These are phyloP conservation scores for Diloba caeruleocephala DNA, from an alignment of 2,888 invertebrate species.

Conservation along the genomic window DNA sequence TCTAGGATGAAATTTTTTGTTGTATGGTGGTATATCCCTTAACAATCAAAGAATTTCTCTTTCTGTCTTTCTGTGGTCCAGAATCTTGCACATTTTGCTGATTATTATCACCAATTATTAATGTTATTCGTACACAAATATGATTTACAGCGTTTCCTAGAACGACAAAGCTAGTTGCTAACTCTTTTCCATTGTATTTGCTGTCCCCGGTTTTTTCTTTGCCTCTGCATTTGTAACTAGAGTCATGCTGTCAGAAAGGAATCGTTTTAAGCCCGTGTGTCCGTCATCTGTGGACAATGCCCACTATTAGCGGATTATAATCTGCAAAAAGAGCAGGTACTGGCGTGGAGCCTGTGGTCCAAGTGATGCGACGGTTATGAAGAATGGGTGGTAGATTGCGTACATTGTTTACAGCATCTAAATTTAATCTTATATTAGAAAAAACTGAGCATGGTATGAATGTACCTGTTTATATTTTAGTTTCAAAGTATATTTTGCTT, in stretches of 20 bases:
- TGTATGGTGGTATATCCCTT: too few species aligned
- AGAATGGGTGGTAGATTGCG: background rate
- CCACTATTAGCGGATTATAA: conserved; percentile 87
- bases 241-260: conserved; percentile 64
- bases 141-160: conserved; percentile 77
- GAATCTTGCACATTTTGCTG: conserved; percentile 50
- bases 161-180: conserved; percentile 68
- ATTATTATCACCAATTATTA: conserved; percentile 52
- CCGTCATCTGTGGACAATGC: conserved; percentile 85
- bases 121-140: conserved; percentile 75
- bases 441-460: background rate
- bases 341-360: conserved; percentile 51
- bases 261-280: conserved; percentile 71
- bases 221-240: conserved; percentile 52
- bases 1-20: too few species aligned
- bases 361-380: conserved; percentile 35
- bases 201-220: conserved; percentile 57
- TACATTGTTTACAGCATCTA: background rate
- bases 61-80: conserved; percentile 18
- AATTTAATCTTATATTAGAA: background rate
- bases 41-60: conserved; percentile 32
- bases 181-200: conserved; percentile 82
- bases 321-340: conserved; percentile 87
- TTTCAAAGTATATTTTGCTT: too few species aligned
- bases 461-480: too few species aligned